Evolutionary conservation across 2,888 invertebrate genomes (phyloP).

Genomic region (Athalia circularis): DNA sequence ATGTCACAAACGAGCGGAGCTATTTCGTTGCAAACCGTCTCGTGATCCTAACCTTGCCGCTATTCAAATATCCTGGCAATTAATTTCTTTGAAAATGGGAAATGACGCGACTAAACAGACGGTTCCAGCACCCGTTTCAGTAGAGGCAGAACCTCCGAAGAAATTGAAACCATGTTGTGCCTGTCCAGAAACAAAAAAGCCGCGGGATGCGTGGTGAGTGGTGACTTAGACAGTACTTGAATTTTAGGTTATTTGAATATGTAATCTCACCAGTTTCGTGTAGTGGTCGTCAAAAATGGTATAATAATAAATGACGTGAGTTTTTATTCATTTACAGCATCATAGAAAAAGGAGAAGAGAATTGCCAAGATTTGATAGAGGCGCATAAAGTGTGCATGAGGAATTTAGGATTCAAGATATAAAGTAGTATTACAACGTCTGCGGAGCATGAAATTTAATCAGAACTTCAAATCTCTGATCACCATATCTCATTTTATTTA

Average conservation of each 20-base stretch:
- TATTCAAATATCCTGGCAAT: conserved; percentile 20
- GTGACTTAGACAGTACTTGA: conserved; percentile 42
- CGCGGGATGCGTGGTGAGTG: conserved; percentile 91
- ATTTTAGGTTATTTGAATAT: conserved; percentile 46
- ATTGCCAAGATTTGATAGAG: conserved; percentile 92
- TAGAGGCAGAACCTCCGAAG: conserved; percentile 78
- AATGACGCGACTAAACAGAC: conserved; percentile 76
- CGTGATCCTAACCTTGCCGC: no score
- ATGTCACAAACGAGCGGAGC: no score
- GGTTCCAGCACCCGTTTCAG: conserved; percentile 67
- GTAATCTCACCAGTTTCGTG: conserved; percentile 39
- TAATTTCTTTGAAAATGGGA: conserved; percentile 74
- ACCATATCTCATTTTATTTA: conserved; percentile 25
- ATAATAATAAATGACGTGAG: background rate
- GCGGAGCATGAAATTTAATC: background rate
- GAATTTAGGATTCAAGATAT: conserved; percentile 96
- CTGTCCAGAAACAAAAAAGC: conserved; percentile 96
- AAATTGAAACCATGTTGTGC: conserved; percentile 97
- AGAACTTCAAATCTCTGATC: conserved; percentile 12
- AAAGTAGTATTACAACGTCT: conserved; percentile 66
- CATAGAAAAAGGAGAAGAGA: conserved; percentile 92
- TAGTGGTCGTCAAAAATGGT: background rate
- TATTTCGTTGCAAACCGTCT: no score
- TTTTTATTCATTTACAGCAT: conserved; percentile 81
- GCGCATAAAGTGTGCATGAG: conserved; percentile 98